These are phyloP conservation scores for Volucella inanis DNA, from an alignment of 2,888 invertebrate species.

Conservation along the genomic window DNA sequence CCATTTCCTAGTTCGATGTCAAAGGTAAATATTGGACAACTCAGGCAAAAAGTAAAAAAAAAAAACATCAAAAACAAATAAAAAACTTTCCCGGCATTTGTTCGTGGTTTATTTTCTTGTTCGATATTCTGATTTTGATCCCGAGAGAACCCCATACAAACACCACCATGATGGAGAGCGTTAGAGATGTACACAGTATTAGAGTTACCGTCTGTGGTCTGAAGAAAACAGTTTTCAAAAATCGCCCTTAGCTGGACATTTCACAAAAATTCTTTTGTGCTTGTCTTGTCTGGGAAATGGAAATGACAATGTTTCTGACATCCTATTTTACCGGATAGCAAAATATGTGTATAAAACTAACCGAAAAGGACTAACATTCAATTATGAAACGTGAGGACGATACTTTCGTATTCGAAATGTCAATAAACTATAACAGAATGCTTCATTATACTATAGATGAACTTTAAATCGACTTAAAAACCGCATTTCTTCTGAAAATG, in stretches of 20 bases:
- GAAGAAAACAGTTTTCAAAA: constrained; percentile 47
- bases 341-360: too few species aligned
- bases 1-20: constrained; percentile 63
- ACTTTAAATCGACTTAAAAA: too few species aligned
- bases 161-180: neutral
- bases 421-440: too few species aligned
- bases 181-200: constrained; percentile 6
- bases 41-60: constrained; percentile 18
- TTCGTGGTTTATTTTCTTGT: constrained; percentile 38
- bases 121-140: constrained; percentile 23
- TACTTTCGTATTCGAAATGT: too few species aligned
- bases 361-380: too few species aligned
- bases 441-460: too few species aligned
- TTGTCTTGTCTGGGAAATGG: constrained; percentile 38
- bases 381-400: too few species aligned
- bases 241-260: constrained; percentile 51
- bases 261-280: constrained; percentile 13
- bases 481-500: too few species aligned
- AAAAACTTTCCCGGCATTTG: constrained; percentile 57
- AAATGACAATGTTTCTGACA: constrained; percentile 50
- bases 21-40: constrained; percentile 63
- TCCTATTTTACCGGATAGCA: too few species aligned
- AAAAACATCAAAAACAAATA: neutral
- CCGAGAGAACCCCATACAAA: neutral
- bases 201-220: constrained; percentile 41